Evolutionary conservation across 2,113 vertebrate species (phyloP).

Genomic region (Protomyctophum bolini): DNA sequence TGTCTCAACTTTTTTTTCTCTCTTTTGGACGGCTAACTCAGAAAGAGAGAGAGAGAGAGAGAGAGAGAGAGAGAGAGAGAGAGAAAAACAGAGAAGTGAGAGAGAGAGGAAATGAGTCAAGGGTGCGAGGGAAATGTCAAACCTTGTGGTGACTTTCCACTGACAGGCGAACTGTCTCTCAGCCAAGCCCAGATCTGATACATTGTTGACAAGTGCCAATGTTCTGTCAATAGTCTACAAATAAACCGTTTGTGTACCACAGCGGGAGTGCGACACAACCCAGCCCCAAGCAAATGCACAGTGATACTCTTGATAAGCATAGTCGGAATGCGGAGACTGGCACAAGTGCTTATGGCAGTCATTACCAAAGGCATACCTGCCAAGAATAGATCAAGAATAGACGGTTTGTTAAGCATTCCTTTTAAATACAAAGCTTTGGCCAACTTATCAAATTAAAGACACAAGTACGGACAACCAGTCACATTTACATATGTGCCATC

Average conservation of each 20-base stretch:
- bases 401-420: constrained; percentile 29
- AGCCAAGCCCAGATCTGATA: constrained; percentile 48
- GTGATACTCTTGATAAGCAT: constrained; percentile 67
- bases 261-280: constrained; percentile 31
- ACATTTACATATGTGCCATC: not conserved
- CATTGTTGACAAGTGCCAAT: constrained; percentile 64
- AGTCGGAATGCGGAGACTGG: constrained; percentile 49
- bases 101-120: not conserved
- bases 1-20: constrained; percentile 26
- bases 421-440: constrained; percentile 32
- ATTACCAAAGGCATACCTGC: constrained; percentile 54
- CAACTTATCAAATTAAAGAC: constrained; percentile 5
- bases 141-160: constrained; percentile 54
- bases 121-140: constrained; percentile 29
- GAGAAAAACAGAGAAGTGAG: not conserved
- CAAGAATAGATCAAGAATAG: constrained; percentile 62
- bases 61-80: constrained; percentile 7
- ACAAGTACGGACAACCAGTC: not conserved
- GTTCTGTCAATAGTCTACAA: constrained; percentile 70
- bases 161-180: constrained; percentile 49
- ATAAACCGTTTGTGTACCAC: constrained; percentile 72
- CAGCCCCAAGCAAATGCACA: constrained; percentile 40
- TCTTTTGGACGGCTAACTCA: constrained; percentile 11
- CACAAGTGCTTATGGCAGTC: constrained; percentile 59
- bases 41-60: constrained; percentile 9